phyloP scores from a whole-genome alignment of 1,140 invertebrate species.

The Drosophila teissieri region DNA sequence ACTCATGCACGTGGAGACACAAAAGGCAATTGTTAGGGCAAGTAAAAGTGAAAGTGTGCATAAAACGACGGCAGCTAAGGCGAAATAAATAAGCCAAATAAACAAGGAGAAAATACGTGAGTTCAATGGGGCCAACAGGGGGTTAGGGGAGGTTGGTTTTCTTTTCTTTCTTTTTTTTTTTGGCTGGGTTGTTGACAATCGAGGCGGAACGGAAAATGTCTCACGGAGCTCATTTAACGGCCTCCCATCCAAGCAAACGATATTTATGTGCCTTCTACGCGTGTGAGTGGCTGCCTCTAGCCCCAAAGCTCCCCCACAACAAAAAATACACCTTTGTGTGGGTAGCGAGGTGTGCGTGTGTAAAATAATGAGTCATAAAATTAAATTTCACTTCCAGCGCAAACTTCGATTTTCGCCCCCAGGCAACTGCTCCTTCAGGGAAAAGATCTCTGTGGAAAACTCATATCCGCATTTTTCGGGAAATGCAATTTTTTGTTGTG shows the following conservation, averaged over 20 bases:
- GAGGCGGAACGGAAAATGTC: slow-evolving; percentile 45
- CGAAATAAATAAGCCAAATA: slow-evolving; percentile 78
- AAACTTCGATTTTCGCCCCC: slow-evolving; percentile 34
- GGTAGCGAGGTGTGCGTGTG: slow-evolving; percentile 34
- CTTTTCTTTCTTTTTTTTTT: neutral
- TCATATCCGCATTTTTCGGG: neutral
- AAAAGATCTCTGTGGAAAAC: slow-evolving; percentile 16
- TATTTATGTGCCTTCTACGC: slow-evolving; percentile 43
- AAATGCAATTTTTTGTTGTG: slow-evolving; percentile 7
- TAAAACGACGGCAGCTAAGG: slow-evolving; percentile 52
- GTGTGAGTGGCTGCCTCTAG: slow-evolving; percentile 8
- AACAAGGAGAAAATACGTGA: slow-evolving; percentile 33
- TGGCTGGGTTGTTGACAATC: slow-evolving; percentile 40
- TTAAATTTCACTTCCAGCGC: slow-evolving; percentile 63
- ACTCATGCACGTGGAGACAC: slow-evolving; percentile 19
- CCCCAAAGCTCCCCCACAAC: neutral
- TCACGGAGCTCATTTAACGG: slow-evolving; percentile 72
- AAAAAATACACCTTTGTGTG: neutral
- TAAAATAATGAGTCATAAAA: slow-evolving; percentile 77
- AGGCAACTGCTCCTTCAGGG: neutral
- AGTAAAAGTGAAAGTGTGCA: slow-evolving; percentile 72
- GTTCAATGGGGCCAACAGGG: neutral
- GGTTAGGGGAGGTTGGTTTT: neutral
- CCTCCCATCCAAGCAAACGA: slow-evolving; percentile 38
- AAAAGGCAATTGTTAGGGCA: slow-evolving; percentile 58